Base-by-base conservation (phyloP, 2,113 vertebrate genomes). In the Natator depressus region DNA sequence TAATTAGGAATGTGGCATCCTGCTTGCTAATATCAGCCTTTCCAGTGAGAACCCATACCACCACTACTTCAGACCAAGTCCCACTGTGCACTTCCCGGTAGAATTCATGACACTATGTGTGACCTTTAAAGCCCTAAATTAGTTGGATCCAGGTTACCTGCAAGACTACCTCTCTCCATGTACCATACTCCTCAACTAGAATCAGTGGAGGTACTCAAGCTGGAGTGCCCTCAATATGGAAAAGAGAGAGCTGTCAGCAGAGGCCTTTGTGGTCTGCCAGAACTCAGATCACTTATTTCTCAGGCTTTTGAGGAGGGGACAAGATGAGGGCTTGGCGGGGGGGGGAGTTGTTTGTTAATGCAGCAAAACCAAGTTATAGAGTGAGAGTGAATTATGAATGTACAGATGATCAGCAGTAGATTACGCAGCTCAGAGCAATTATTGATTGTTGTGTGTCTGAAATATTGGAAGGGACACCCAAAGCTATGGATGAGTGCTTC, bases 171-270 rank as follows among this genome's bases (percentile, higher is more conserved):
- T 76, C 27, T 75, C 1, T 14, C 82, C 81, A 82, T 31, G 47
- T 50, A 75, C 3, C 35, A 69, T 69, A n/a, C 14, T n/a, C 35
- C 62, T 69, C 62, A 69, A 8, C 62, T 69, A 35, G 16, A 35
- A 69, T 69, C 31, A 17, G n/a, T 35, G 31, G 8, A 69, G 62
- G 16, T 69, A n/a, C 35, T 69, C 62, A 17, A 69, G 16, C 16
- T 69, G 3, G 5, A 54, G 82, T 91, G 87, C 85, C 35, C 0
- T 49, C 80, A 90, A 83, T 42, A 88, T 2, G 78, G 95, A 75
- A 92, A 31, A 5, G 35, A n/a, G 62, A 19, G 62, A n/a, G 19
- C 85, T 95, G 91, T 96, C 90, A 91, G 94, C 83, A 97, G 90
- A 95, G 91, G 87, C 94, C 95, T 69, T 87, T 92, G 17, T 82